These are phyloP conservation scores for Drosophila mulleri DNA, from an alignment of 2,888 invertebrate genomes.

Conservation along the genomic window DNA sequence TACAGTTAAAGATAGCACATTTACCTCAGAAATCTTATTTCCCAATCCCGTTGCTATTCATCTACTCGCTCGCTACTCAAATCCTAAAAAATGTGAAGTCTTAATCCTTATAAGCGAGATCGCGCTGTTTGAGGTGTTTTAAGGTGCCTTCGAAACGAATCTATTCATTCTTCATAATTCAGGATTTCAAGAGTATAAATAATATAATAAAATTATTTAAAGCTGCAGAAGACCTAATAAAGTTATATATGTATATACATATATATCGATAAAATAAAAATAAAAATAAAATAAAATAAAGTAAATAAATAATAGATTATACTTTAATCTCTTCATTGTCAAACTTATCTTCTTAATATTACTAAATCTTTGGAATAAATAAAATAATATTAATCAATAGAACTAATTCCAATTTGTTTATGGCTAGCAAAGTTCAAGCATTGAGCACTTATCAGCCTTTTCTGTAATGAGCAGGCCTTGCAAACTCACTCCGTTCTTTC, in stretches of 20 bases:
- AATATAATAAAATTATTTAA: no score
- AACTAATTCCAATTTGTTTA: neutral
- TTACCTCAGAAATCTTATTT: neutral
- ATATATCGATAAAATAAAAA: no score
- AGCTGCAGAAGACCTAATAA: no score
- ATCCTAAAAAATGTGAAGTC: conserved; percentile 6
- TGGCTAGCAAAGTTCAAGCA: neutral
- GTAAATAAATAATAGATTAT: no score
- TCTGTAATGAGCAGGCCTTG: no score
- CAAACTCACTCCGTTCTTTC: no score
- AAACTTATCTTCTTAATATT: no score
- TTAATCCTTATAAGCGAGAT: neutral
- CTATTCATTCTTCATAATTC: neutral
- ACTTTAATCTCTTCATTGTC: no score
- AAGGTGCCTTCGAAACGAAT: neutral
- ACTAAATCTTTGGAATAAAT: neutral
- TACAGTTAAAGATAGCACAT: neutral
- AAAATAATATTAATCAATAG: neutral
- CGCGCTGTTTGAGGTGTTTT: neutral
- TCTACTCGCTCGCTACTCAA: neutral
- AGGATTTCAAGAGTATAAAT: no score
- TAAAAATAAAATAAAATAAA: no score
- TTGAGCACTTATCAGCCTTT: no score
- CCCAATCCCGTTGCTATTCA: neutral
- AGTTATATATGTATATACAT: no score